Percentiles rank a stretch among this genome's conserved stretches.
Evolutionary conservation across 2,797 vertebrate genomes (phyloP).

Genomic region (Mormyrops boulengeri): DNA sequence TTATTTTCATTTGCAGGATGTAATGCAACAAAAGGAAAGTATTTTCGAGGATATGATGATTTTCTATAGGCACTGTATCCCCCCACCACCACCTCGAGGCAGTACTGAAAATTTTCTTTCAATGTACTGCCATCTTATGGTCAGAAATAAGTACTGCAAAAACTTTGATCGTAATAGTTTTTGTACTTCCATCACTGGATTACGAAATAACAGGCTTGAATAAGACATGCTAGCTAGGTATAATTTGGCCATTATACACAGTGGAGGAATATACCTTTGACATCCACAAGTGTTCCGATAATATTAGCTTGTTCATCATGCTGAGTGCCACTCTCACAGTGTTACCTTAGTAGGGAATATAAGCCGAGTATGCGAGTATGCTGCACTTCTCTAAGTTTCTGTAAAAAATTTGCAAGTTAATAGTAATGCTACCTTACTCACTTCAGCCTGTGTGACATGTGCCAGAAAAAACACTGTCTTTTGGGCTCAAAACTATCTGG

Average conservation of each 20-base stretch:
- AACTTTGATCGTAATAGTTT: too few relatives aligned
- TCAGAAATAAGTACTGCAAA: too few relatives aligned
- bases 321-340: background rate
- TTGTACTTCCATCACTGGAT: background rate
- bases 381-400: background rate
- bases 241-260: background rate
- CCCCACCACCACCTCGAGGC: too few relatives aligned
- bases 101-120: too few relatives aligned
- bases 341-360: background rate
- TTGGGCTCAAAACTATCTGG: background rate
- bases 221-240: background rate
- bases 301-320: background rate
- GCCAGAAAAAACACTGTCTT: too few relatives aligned
- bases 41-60: too few relatives aligned
- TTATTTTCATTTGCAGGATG: too few relatives aligned
- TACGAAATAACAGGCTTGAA: background rate
- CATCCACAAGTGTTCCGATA: background rate
- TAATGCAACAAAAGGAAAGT: too few relatives aligned
- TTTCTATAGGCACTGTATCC: too few relatives aligned
- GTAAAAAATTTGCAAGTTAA: background rate
- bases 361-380: background rate
- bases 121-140: too few relatives aligned
- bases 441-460: background rate
- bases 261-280: background rate
- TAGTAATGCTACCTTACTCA: background rate